Conservation (phyloP, 1,140 invertebrate genomes). For the Apocrypta bakeri region DNA sequence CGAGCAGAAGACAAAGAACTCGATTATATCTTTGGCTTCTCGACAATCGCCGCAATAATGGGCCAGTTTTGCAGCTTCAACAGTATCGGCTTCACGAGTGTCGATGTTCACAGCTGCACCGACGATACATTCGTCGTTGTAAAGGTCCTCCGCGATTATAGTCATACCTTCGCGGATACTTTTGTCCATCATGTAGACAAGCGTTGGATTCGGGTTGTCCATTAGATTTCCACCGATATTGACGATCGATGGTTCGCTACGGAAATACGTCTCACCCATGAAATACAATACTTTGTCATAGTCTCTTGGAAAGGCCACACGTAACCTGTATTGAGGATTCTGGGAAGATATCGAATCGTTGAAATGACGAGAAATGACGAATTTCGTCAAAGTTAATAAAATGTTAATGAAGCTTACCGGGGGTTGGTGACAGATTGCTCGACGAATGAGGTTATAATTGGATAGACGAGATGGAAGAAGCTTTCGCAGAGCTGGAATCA, state of each 20-base stretch:
- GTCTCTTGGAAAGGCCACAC: conserved; percentile 61
- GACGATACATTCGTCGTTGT: conserved; percentile 61
- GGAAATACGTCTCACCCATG: conserved; percentile 62
- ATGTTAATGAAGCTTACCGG: conserved; percentile 16
- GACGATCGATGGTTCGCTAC: conserved; percentile 57
- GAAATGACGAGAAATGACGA: too few species aligned
- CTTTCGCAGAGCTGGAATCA: background rate
- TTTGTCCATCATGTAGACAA: conserved; percentile 58
- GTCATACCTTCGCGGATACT: conserved; percentile 66
- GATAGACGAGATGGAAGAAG: background rate
- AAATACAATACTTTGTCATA: conserved; percentile 61
- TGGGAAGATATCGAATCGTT: background rate
- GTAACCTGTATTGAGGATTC: conserved; percentile 38
- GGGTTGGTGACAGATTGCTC: background rate
- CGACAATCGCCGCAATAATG: conserved; percentile 51
- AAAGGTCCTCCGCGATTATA: conserved; percentile 68
- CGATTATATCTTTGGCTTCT: conserved; percentile 61
- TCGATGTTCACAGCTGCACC: conserved; percentile 70
- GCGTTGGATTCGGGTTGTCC: conserved; percentile 37
- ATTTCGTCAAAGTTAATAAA: too few species aligned
- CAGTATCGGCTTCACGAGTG: conserved; percentile 60
- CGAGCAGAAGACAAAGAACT: conserved; percentile 68
- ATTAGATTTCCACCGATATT: conserved; percentile 58
- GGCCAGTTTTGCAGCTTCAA: conserved; percentile 35
- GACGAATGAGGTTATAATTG: background rate